Percentiles rank a stretch among this genome's conserved stretches.
Evolutionary conservation across 53 echinoderm and acorn worm species (phyloP).

Genomic region (Astropecten irregularis): DNA sequence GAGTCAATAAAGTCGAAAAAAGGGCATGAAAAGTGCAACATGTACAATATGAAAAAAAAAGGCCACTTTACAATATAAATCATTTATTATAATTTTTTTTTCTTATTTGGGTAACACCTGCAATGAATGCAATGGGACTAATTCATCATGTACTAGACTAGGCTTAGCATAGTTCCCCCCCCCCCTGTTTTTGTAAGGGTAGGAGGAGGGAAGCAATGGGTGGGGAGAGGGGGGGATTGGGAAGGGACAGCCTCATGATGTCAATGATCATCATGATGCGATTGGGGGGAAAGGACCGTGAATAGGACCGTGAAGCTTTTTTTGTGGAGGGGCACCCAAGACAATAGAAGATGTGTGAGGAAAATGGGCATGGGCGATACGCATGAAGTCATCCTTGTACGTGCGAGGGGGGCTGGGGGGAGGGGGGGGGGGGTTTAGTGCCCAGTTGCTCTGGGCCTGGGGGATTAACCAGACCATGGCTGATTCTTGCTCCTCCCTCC

Average conservation of each 20-base stretch:
- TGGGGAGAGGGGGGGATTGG: neutral
- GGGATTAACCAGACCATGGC: slow-evolving; percentile 23
- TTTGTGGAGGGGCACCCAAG: neutral
- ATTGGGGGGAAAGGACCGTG: neutral
- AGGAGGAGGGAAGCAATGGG: neutral
- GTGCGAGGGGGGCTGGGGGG: too few species aligned
- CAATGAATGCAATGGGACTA: slow-evolving; percentile 26
- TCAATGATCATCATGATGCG: neutral
- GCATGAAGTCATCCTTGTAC: slow-evolving; percentile 40
- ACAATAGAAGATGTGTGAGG: slow-evolving; percentile 26
- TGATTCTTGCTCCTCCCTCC: too few species aligned
- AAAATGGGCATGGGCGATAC: slow-evolving; percentile 20
- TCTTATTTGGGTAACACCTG: slow-evolving; percentile 29
- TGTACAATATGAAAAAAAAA: neutral
- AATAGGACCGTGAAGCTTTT: too few species aligned
- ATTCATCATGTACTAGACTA: slow-evolving; percentile 18
- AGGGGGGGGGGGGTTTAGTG: too few species aligned
- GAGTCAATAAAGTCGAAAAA: neutral
- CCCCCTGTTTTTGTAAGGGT: neutral
- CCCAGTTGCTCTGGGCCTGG: neutral
- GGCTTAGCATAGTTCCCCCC: neutral
- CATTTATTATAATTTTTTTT: too few species aligned
- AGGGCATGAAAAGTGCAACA: slow-evolving; percentile 11
- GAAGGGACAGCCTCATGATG: neutral
- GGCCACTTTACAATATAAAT: neutral